These are phyloP conservation scores for Rhopalosiphum nymphaeae DNA, from an alignment of 2,888 invertebrate species.

Conservation along the genomic window DNA sequence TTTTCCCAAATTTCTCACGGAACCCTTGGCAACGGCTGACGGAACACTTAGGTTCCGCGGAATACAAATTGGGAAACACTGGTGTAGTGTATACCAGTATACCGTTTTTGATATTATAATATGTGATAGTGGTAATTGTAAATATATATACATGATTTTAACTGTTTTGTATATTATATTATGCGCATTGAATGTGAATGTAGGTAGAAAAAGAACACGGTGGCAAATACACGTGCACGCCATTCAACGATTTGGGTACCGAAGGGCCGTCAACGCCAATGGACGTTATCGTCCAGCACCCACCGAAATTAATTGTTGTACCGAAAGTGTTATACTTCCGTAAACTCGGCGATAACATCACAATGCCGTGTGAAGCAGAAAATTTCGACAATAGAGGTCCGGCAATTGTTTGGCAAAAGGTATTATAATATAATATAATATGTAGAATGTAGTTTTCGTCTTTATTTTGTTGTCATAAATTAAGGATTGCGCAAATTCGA, in stretches of 20 bases:
- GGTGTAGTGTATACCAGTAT: no score
- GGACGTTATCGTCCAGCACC: slow-evolving; percentile 86
- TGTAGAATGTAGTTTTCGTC: not conserved
- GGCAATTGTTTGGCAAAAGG: slow-evolving; percentile 79
- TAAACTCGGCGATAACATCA: slow-evolving; percentile 83
- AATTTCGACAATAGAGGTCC: slow-evolving; percentile 74
- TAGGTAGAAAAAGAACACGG: slow-evolving; percentile 85
- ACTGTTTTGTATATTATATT: not conserved
- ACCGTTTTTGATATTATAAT: not conserved
- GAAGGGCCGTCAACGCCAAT: slow-evolving; percentile 87
- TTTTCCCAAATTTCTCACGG: no score
- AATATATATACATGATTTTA: not conserved
- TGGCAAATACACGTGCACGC: slow-evolving; percentile 91
- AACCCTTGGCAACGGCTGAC: no score
- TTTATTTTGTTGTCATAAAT: not conserved
- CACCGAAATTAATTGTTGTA: slow-evolving; percentile 84
- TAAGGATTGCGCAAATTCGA: not conserved
- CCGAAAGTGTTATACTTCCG: slow-evolving; percentile 88
- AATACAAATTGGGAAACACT: no score
- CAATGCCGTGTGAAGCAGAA: slow-evolving; percentile 84
- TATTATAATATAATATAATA: slow-evolving; percentile 68
- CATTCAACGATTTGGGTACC: slow-evolving; percentile 89
- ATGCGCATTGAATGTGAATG: not conserved
- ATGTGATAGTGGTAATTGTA: not conserved
- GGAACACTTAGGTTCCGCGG: no score